Evolutionary conservation across 2,113 vertebrate species (phyloP).

Genomic region (Aix galericulata): DNA sequence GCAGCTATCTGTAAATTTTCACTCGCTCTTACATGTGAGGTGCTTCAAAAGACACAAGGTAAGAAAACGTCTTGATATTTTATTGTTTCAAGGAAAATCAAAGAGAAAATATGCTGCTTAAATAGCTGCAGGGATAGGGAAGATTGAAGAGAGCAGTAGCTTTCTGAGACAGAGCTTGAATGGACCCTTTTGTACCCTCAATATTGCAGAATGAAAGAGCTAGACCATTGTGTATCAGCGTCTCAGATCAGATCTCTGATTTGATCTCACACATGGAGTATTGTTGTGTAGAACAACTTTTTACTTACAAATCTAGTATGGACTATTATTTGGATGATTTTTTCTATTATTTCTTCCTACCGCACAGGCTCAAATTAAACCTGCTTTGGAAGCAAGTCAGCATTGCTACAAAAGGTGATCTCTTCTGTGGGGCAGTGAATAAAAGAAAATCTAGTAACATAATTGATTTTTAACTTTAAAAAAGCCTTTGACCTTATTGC

Average conservation of each 20-base stretch:
- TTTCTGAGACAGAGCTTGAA: background rate
- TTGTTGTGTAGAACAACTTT: background rate
- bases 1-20: background rate
- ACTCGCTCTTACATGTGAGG: background rate
- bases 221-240: fast-evolving
- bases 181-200: background rate
- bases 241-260: background rate
- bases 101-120: background rate
- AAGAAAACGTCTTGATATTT: background rate
- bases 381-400: background rate
- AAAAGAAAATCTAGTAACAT: background rate
- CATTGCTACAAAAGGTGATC: background rate
- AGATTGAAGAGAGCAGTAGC: background rate
- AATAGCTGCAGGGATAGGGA: background rate
- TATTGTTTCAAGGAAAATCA: background rate
- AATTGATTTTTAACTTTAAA: background rate
- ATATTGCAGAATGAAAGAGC: background rate
- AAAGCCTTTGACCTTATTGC: background rate
- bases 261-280: background rate
- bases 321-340: background rate
- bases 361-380: background rate
- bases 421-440: background rate
- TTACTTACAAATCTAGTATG: background rate
- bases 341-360: background rate
- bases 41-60: background rate